phyloP scores from a whole-genome alignment of 2,797 vertebrate genomes.

The Gouania willdenowi region DNA sequence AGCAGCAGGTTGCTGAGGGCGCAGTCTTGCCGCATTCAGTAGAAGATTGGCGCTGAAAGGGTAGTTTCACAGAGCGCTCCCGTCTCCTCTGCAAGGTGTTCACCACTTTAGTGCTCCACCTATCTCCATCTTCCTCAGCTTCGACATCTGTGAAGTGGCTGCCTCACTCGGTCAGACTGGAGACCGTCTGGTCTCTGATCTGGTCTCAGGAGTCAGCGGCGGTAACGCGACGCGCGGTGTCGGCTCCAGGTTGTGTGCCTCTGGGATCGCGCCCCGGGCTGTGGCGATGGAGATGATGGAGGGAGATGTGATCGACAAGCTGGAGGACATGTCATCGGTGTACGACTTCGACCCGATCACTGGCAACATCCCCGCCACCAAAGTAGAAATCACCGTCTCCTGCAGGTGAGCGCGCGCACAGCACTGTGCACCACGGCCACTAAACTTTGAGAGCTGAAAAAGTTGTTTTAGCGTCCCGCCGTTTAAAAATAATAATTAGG shows the following conservation, averaged over 20 bases:
- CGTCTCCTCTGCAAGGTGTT: neutral
- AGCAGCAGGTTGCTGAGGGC: conserved; percentile 30
- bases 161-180: conserved; percentile 59
- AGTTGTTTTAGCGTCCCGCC: neutral
- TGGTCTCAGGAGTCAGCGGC: conserved; percentile 55
- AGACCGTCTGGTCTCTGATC: conserved; percentile 62
- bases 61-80: conserved; percentile 34
- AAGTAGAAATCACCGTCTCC: conserved; percentile 94
- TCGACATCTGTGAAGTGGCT: conserved; percentile 60
- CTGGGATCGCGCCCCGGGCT: conserved; percentile 57
- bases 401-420: conserved; percentile 82
- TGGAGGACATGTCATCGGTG: conserved; percentile 88
- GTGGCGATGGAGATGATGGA: conserved; percentile 73
- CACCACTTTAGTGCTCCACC: conserved; percentile 5
- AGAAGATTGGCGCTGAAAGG: conserved; percentile 13
- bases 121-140: conserved; percentile 25
- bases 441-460: conserved; percentile 33
- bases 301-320: conserved; percentile 84
- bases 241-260: conserved; percentile 68
- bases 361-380: conserved; percentile 89
- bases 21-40: conserved; percentile 3
- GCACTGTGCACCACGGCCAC: neutral
- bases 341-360: conserved; percentile 87
- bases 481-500: too few species aligned
- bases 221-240: conserved; percentile 57